Evolutionary conservation across 2,797 vertebrate genomes (phyloP).

Genomic region (Rhabdophis nuchalis): DNA sequence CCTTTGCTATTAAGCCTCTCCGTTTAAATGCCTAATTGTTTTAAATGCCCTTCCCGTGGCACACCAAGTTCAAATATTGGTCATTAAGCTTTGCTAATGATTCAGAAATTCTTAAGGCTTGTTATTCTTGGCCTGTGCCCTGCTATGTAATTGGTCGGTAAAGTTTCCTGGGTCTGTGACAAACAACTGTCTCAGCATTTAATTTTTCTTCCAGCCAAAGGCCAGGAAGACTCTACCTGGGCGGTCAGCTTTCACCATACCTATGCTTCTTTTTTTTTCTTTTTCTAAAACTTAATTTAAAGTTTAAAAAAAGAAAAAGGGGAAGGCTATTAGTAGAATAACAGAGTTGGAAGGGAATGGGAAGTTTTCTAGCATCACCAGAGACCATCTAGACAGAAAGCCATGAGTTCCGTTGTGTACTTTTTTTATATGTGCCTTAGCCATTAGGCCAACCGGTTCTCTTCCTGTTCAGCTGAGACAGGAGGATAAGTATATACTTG

Average conservation of each 20-base stretch:
- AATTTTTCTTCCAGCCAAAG: neutral
- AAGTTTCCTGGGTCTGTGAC: slow-evolving; percentile 22
- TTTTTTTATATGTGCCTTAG: too few relatives aligned
- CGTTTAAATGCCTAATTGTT: slow-evolving; percentile 43
- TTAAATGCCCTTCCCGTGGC: slow-evolving; percentile 42
- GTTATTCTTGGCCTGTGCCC: slow-evolving; percentile 49
- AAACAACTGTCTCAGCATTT: slow-evolving; percentile 3
- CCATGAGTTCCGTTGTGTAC: too few relatives aligned
- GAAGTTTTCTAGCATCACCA: too few relatives aligned
- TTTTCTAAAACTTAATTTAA: neutral
- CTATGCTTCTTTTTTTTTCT: neutral
- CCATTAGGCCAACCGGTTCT: too few relatives aligned
- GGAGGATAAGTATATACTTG: too few relatives aligned
- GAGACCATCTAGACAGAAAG: too few relatives aligned
- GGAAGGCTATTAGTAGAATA: neutral
- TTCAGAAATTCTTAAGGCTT: slow-evolving; percentile 50
- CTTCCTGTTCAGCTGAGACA: too few relatives aligned
- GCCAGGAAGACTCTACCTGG: neutral
- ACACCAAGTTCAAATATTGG: slow-evolving; percentile 51
- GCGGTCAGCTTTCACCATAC: too few relatives aligned
- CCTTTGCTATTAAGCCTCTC: slow-evolving; percentile 41
- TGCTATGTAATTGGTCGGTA: slow-evolving; percentile 17
- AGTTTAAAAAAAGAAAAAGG: neutral
- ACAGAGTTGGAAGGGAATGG: neutral
- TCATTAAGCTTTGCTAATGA: slow-evolving; percentile 55